These are phyloP conservation scores for Smutsia temminckii DNA, from an alignment of 2,797 vertebrate genomes.

Conservation along the genomic window DNA sequence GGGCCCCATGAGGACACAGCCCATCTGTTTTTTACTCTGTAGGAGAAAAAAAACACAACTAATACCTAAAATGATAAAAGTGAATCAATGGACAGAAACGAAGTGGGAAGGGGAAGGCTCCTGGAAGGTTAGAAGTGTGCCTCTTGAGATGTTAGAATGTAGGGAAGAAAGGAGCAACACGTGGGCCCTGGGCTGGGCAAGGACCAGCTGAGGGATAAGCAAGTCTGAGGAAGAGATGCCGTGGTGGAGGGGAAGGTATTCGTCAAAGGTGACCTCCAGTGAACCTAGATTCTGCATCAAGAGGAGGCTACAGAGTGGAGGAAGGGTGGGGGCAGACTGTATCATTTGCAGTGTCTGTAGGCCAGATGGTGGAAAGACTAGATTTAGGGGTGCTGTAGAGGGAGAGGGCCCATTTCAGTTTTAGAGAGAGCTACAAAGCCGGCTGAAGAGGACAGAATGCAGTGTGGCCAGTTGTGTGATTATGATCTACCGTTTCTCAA, in stretches of 20 bases:
- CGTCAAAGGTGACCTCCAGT: neutral
- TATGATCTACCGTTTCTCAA: neutral
- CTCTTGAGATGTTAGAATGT: neutral
- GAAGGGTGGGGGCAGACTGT: neutral
- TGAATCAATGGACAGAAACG: neutral
- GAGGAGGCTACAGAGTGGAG: neutral
- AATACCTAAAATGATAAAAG: neutral
- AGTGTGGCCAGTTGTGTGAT: too few relatives aligned
- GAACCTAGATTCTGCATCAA: neutral
- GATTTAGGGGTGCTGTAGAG: neutral
- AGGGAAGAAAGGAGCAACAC: neutral
- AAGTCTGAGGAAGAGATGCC: neutral
- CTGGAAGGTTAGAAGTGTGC: neutral
- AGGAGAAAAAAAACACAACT: neutral
- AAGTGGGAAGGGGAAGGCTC: neutral
- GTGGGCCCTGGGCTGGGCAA: neutral
- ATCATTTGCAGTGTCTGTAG: neutral
- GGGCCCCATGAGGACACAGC: slow-evolving; percentile 94
- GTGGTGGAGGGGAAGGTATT: neutral
- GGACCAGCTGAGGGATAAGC: too few relatives aligned
- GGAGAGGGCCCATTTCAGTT: neutral
- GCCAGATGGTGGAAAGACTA: neutral
- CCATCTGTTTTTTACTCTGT: slow-evolving; percentile 78
- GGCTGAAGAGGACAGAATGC: neutral
- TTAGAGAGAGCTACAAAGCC: neutral